Evolutionary conservation across 2,888 invertebrate species (phyloP).

Genomic region (Auanema sp.): DNA sequence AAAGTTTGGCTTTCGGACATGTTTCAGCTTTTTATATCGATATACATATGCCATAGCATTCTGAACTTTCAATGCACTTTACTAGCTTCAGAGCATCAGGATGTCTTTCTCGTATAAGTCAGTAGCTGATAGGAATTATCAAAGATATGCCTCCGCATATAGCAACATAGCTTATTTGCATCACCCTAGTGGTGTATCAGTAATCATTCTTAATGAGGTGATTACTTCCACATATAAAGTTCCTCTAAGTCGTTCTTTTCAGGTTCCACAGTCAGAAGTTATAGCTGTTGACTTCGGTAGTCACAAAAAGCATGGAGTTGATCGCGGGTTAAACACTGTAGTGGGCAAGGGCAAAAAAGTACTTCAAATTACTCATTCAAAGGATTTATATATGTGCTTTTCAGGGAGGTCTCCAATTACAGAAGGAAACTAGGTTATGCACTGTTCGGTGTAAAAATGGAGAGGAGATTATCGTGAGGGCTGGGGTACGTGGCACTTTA

Average conservation of each 20-base stretch:
- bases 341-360: conserved; percentile 47
- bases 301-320: conserved; percentile 36
- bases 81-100: no score
- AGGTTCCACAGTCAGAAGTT: conserved; percentile 36
- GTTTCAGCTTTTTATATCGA: no score
- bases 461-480: conserved; percentile 33
- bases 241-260: conserved; percentile 9
- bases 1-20: no score
- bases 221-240: conserved; percentile 1
- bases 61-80: no score
- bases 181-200: conserved; percentile 51
- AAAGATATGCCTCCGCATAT: conserved; percentile 26
- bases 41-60: no score
- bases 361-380: neutral
- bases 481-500: conserved; percentile 41
- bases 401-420: conserved; percentile 43
- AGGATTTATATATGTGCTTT: neutral
- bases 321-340: conserved; percentile 36
- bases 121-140: conserved; percentile 40
- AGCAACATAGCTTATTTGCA: conserved; percentile 45
- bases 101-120: conserved; percentile 28
- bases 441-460: conserved; percentile 40
- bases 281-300: conserved; percentile 40
- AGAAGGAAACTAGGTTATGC: conserved; percentile 45
- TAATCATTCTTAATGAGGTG: conserved; percentile 34